Conservation (phyloP, 1,140 invertebrate genomes). For the Stenopsyche tienmushanensis region DNA sequence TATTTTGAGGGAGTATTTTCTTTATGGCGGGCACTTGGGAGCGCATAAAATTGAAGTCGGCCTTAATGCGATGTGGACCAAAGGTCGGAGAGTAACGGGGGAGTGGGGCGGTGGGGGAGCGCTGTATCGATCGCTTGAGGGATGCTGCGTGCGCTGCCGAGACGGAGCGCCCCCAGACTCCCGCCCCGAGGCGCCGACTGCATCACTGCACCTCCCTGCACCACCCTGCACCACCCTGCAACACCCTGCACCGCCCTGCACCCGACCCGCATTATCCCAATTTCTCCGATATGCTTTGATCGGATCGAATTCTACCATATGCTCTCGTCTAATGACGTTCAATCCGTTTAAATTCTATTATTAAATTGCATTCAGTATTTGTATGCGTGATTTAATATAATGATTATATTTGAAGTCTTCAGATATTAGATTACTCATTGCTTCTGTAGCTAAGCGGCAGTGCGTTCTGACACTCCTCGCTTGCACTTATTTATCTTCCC, state of each 20-base stretch:
- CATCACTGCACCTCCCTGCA: not conserved
- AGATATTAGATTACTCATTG: no score
- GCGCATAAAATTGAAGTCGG: no score
- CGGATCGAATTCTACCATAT: no score
- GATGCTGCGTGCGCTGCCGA: slow-evolving; percentile 25
- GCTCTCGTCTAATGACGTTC: no score
- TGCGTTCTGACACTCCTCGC: no score
- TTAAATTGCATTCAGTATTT: not conserved
- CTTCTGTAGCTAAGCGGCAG: no score
- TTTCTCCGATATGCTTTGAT: no score
- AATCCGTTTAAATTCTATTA: no score
- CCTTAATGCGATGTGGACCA: not conserved
- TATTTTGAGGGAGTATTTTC: not conserved
- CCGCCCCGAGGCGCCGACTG: not conserved
- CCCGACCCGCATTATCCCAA: not conserved
- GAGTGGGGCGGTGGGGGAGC: not conserved
- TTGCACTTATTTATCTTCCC: no score
- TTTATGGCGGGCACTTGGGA: no score
- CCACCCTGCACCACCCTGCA: not conserved
- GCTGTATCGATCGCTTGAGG: slow-evolving; percentile 18
- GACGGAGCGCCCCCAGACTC: not conserved
- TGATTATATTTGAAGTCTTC: no score
- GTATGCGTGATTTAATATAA: no score
- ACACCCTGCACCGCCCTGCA: not conserved
- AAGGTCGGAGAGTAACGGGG: not conserved